Evolutionary conservation across 2,888 invertebrate species (phyloP).

Genomic region (Cylindroiulus punctatus): DNA sequence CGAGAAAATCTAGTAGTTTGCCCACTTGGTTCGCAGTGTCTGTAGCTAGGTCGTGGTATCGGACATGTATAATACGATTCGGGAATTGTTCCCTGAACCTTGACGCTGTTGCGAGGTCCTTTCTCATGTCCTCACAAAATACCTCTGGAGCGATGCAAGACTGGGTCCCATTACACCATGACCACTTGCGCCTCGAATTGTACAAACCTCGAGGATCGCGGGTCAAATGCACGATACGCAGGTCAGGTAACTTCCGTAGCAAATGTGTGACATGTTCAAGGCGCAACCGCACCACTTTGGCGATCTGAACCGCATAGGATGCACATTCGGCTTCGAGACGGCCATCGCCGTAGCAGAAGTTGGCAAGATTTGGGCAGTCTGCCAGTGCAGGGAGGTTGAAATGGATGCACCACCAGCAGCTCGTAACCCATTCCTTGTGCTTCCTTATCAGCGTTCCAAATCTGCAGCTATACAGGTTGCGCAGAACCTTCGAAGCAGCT

Average conservation of each 20-base stretch:
- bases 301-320: background rate
- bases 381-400: background rate
- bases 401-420: background rate
- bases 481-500: background rate
- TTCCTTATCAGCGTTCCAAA: background rate
- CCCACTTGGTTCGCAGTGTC: background rate
- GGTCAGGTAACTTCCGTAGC: conserved; percentile 70
- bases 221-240: conserved; percentile 80
- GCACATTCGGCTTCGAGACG: background rate
- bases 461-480: background rate
- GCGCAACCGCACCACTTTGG: conserved; percentile 82
- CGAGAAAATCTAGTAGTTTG: conserved; percentile 35
- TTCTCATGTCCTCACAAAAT: conserved; percentile 70
- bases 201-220: conserved; percentile 87
- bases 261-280: conserved; percentile 77
- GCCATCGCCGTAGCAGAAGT: background rate
- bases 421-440: background rate
- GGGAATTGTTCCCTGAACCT: conserved; percentile 76
- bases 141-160: conserved; percentile 83
- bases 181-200: conserved; percentile 84
- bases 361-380: background rate
- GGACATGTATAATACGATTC: conserved; percentile 78
- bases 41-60: conserved; percentile 79
- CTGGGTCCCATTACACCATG: conserved; percentile 79
- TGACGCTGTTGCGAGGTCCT: conserved; percentile 71